A percentile compares a stretch with the other conserved stretches of the same genome.
These are phyloP conservation scores for Spizella passerina DNA, from an alignment of 2,797 vertebrate genomes.

Conservation along the genomic window DNA sequence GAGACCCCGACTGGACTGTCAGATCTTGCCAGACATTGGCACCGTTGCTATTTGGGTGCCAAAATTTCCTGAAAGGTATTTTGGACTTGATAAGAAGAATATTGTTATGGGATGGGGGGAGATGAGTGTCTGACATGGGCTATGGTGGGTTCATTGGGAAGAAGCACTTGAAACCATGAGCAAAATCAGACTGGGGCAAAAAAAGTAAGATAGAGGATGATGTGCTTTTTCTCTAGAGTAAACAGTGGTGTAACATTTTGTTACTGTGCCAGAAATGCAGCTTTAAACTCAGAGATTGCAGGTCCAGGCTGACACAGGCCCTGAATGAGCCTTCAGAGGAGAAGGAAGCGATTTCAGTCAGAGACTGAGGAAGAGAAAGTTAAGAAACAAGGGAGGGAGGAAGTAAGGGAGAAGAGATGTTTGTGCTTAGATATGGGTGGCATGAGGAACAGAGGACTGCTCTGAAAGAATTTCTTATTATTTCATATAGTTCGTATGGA, in stretches of 20 bases:
- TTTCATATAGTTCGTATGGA: not conserved
- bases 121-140: constrained; percentile 21
- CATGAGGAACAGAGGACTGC: not conserved
- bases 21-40: constrained; percentile 46
- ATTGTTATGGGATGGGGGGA: constrained; percentile 29
- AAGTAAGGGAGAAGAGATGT: not conserved
- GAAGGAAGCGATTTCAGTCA: constrained; percentile 24
- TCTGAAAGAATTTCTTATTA: not conserved
- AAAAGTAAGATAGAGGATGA: not conserved
- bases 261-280: constrained; percentile 48
- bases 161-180: constrained; percentile 35
- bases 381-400: not conserved
- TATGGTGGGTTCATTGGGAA: not conserved
- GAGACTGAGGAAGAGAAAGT: constrained; percentile 47
- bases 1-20: not conserved
- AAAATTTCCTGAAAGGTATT: constrained; percentile 64
- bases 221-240: not conserved
- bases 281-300: constrained; percentile 14
- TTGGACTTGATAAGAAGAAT: constrained; percentile 45
- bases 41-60: not conserved
- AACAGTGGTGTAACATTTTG: not conserved
- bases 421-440: not conserved
- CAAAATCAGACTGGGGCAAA: constrained; percentile 19
- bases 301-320: not conserved
- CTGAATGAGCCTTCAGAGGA: constrained; percentile 18